Percentiles rank a stretch among this genome's conserved stretches.
Conservation (phyloP, 2,797 vertebrate genomes). For the Sebastes nivosus region DNA sequence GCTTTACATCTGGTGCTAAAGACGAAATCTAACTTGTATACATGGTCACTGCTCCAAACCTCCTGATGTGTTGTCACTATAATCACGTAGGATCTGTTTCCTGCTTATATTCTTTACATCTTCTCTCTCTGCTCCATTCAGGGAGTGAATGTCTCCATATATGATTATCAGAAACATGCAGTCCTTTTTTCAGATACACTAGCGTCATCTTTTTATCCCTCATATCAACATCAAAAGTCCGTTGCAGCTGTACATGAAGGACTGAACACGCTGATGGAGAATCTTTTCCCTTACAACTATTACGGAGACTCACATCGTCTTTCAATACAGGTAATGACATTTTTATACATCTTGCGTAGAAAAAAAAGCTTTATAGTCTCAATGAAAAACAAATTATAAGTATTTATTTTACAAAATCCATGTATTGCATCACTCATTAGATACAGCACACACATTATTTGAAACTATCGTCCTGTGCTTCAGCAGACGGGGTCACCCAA, state of each 20-base stretch:
- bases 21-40: background rate
- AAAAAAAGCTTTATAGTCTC: background rate
- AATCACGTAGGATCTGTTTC: background rate
- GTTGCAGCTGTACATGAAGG: background rate
- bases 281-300: background rate
- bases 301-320: background rate
- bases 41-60: background rate
- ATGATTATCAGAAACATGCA: background rate
- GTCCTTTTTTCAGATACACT: background rate
- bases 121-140: background rate
- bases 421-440: slow-evolving; percentile 15
- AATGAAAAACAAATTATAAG: slow-evolving; percentile 22
- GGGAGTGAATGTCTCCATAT: background rate
- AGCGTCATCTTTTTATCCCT: background rate
- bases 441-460: slow-evolving; percentile 18
- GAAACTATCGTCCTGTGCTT: background rate
- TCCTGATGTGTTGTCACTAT: background rate
- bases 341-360: slow-evolving; percentile 10
- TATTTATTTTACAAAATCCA: slow-evolving; percentile 44
- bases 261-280: slow-evolving; percentile 2
- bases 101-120: background rate
- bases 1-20: background rate
- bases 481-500: background rate
- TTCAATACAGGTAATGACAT: background rate
- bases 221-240: background rate